Conservation (phyloP, 1,140 invertebrate genomes). For the Zaprionus inermis region DNA sequence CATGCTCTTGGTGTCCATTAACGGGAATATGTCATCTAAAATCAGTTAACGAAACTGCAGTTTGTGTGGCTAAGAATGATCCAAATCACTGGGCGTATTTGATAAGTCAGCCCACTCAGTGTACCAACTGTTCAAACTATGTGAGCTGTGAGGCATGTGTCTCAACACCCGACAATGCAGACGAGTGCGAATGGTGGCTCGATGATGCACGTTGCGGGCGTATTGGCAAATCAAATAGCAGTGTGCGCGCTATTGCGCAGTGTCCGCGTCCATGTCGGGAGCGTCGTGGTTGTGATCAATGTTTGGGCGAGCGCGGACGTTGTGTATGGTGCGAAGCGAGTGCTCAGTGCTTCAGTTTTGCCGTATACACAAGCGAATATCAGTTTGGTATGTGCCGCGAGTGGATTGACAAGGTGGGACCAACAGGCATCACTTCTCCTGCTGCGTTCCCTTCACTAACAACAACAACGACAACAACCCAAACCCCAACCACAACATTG, state of each 20-base stretch:
- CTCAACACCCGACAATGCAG: slow-evolving; percentile 82
- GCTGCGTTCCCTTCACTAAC: background rate
- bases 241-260: slow-evolving; percentile 86
- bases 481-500: slow-evolving; percentile 41
- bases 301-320: slow-evolving; percentile 92
- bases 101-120: slow-evolving; percentile 91
- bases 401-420: slow-evolving; percentile 93
- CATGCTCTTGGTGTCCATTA: slow-evolving; percentile 95
- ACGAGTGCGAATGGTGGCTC: slow-evolving; percentile 94
- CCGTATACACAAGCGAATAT: slow-evolving; percentile 96
- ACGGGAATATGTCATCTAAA: slow-evolving; percentile 88
- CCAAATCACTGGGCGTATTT: slow-evolving; percentile 89
- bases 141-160: slow-evolving; percentile 93
- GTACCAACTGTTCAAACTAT: slow-evolving; percentile 94
- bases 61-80: slow-evolving; percentile 83
- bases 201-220: slow-evolving; percentile 93
- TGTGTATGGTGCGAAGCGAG: slow-evolving; percentile 98
- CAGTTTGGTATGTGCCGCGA: slow-evolving; percentile 96
- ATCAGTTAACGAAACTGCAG: slow-evolving; percentile 87
- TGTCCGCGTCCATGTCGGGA: slow-evolving; percentile 91
- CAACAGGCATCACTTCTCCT: slow-evolving; percentile 12
- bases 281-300: slow-evolving; percentile 91
- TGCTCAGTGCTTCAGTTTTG: slow-evolving; percentile 96
- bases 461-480: slow-evolving; percentile 40
- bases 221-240: slow-evolving; percentile 89